Percentiles rank a stretch among this genome's conserved stretches.
Conservation (phyloP, 2,888 invertebrate species). For the Encarsia formosa region DNA sequence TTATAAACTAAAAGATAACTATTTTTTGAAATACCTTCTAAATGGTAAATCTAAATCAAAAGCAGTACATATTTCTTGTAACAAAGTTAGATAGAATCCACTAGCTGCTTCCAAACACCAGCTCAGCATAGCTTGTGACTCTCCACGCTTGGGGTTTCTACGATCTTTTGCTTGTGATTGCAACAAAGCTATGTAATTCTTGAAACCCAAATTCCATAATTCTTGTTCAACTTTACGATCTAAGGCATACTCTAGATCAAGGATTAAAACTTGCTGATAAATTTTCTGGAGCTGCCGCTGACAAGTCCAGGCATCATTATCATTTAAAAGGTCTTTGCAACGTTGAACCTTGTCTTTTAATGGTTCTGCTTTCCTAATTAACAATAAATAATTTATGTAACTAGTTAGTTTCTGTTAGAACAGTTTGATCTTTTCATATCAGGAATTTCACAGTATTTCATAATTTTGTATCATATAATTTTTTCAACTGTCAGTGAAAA, state of each 20-base stretch:
- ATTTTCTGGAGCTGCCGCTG: conserved; percentile 52
- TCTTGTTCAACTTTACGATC: conserved; percentile 88
- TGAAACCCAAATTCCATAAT: conserved; percentile 84
- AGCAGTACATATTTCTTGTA: conserved; percentile 77
- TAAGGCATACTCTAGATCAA: conserved; percentile 80
- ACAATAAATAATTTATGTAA: conserved; percentile 8
- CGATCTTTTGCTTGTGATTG: conserved; percentile 76
- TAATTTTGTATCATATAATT: background rate
- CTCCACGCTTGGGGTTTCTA: conserved; percentile 72
- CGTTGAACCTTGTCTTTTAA: conserved; percentile 66
- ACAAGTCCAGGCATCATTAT: conserved; percentile 54
- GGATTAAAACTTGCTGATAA: conserved; percentile 60
- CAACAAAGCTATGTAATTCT: conserved; percentile 76
- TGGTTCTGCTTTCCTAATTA: conserved; percentile 67
- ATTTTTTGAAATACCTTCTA: conserved; percentile 49
- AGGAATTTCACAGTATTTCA: no score
- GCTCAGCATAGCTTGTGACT: conserved; percentile 72
- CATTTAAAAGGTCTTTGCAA: conserved; percentile 57
- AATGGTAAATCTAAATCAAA: conserved; percentile 80
- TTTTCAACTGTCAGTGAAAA: background rate
- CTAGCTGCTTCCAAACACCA: conserved; percentile 81
- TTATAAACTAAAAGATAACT: no score
- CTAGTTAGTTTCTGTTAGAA: conserved; percentile 11
- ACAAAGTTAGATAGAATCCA: conserved; percentile 76
- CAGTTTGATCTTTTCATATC: background rate